These are phyloP conservation scores for Neolamprologus longior DNA, from an alignment of 2,113 vertebrate species.

Conservation along the genomic window DNA sequence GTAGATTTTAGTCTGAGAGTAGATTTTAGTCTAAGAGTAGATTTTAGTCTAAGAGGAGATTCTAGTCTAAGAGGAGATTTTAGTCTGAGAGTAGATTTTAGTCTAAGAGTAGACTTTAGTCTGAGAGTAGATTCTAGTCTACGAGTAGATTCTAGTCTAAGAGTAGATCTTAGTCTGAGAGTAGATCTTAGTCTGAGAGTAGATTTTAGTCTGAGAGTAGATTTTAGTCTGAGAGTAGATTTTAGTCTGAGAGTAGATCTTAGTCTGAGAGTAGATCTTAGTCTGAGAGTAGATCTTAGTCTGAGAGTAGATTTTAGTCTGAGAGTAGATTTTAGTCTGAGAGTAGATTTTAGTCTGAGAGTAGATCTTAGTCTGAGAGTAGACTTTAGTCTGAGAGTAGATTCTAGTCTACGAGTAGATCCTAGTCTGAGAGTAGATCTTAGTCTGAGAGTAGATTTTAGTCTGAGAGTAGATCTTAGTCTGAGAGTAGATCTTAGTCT, in stretches of 20 bases:
- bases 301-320: fast-evolving
- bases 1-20: too few species aligned
- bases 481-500: fast-evolving
- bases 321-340: fast-evolving
- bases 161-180: too few species aligned
- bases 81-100: too few species aligned
- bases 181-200: too few species aligned
- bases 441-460: fast-evolving
- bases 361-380: fast-evolving
- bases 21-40: too few species aligned
- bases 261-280: fast-evolving
- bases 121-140: too few species aligned
- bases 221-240: fast-evolving
- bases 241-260: fast-evolving
- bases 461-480: fast-evolving
- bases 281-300: fast-evolving
- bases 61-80: too few species aligned
- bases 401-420: fast-evolving
- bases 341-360: fast-evolving
- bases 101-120: too few species aligned
- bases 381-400: fast-evolving
- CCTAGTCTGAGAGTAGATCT: fast-evolving
- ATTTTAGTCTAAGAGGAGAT: too few species aligned
- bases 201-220: too few species aligned
- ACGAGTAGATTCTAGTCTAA: too few species aligned